These are phyloP conservation scores for Pocillopora verrucosa DNA, from an alignment of 64 coral and sea anemone genomes.

Conservation along the genomic window DNA sequence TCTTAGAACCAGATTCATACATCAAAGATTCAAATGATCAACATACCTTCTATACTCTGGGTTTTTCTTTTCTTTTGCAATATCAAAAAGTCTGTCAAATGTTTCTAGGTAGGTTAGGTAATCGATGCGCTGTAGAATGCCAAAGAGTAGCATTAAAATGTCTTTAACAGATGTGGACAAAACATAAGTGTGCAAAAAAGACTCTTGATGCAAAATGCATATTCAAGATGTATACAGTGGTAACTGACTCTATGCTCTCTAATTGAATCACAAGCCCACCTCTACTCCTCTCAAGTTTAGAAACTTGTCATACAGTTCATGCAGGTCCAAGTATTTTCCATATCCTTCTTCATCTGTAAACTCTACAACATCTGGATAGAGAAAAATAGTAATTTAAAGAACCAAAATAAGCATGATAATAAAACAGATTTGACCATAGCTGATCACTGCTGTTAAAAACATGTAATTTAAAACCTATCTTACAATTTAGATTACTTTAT, in stretches of 20 bases:
- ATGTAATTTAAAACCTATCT: neutral
- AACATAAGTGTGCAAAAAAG: too few relatives aligned
- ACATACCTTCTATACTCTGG: constrained; percentile 87
- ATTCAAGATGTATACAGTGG: neutral
- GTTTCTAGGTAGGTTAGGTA: constrained; percentile 93
- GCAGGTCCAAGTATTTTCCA: constrained; percentile 97
- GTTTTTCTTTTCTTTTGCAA: constrained; percentile 95
- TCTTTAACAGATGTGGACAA: too few relatives aligned
- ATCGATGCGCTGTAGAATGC: constrained; percentile 68
- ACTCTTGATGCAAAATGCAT: neutral
- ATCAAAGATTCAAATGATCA: neutral
- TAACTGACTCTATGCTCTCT: neutral
- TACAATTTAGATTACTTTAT: neutral
- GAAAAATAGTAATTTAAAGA: neutral
- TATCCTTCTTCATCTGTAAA: constrained; percentile 99
- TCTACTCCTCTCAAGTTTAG: constrained; percentile 96
- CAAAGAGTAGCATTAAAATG: neutral
- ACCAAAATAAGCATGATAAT: neutral
- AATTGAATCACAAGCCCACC: constrained; percentile 31
- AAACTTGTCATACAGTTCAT: constrained; percentile 95
- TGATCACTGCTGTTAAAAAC: neutral
- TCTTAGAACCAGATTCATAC: too few relatives aligned
- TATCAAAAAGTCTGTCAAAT: constrained; percentile 98
- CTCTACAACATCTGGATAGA: constrained; percentile 70
- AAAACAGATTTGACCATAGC: neutral